Evolutionary conservation across 2,797 vertebrate species (phyloP).

Genomic region (Epinephelus malabaricus): DNA sequence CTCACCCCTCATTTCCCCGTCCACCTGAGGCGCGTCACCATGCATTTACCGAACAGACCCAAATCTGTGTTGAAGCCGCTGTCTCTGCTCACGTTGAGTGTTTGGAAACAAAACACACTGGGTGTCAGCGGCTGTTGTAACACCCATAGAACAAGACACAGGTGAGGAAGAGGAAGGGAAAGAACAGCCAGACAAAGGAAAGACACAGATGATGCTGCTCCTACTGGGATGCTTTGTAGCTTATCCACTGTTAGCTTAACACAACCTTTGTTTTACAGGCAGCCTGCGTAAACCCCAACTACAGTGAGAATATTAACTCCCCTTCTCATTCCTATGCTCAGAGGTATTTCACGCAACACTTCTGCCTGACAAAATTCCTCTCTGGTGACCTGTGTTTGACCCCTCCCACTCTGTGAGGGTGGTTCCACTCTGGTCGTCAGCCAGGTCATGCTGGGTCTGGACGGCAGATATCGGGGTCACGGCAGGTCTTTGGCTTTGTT

Average conservation of each 20-base stretch:
- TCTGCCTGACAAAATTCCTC: slow-evolving; percentile 45
- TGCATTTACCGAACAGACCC: slow-evolving; percentile 22
- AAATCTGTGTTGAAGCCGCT: slow-evolving; percentile 13
- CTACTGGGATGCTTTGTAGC: not conserved
- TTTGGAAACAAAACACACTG: slow-evolving; percentile 29
- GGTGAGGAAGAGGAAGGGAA: not conserved
- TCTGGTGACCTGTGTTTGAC: slow-evolving; percentile 34
- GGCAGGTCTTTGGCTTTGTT: slow-evolving; percentile 38
- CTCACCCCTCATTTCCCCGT: slow-evolving; percentile 33
- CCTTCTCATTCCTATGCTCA: slow-evolving; percentile 3
- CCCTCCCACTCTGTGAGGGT: slow-evolving; percentile 14
- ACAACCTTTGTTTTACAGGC: not conserved
- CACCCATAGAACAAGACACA: not conserved
- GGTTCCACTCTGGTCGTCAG: slow-evolving; percentile 31
- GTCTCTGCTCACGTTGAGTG: not conserved
- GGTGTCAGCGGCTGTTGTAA: slow-evolving; percentile 7
- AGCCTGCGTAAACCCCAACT: not conserved
- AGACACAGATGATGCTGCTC: no score
- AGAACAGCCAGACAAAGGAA: not conserved
- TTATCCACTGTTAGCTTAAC: not conserved
- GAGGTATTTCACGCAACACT: slow-evolving; percentile 46
- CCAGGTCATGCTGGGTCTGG: slow-evolving; percentile 45
- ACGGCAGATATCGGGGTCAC: slow-evolving; percentile 34
- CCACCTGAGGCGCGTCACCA: slow-evolving; percentile 51
- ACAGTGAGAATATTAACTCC: not conserved